Evolutionary conservation across 1,140 invertebrate species (phyloP), one percentile per base, ranked within the genome.

Genomic region (Aphidius ervi): DNA sequence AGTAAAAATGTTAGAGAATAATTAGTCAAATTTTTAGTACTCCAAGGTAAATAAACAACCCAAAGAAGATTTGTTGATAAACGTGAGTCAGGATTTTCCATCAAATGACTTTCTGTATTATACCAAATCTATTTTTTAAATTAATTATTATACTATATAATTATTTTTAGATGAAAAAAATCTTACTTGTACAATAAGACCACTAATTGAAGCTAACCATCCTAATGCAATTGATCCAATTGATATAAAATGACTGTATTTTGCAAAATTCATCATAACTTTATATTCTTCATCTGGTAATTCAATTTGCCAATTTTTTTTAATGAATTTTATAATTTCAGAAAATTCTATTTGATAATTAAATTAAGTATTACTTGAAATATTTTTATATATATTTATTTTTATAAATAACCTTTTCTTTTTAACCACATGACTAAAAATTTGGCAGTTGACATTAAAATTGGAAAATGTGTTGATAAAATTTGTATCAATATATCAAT

Each of bases 1-100:
- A 46, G 46, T 20, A 64, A 9, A 53, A 58, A 61, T 2, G 63
- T 58, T 10, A 60, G 40, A 1, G 54, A 16, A 42, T 54, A 64
- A 45, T 53, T 52, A 3, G 31, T 20, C 20, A 39, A 20, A 16
- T 55, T 60, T 53, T 55, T 55, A 5, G 64, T 63, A 50, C 63
- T 52, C 45, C 47, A 65, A 23, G 64, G 64, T 55, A 63, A 63
- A 53, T 62, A 63, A 23, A 60, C 55, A 6, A 60, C 45, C 56
- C 60, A 64, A 40, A 64, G 46, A 58, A 61, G 53, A 42, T 60
- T 53, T 6, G 49, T 55, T 39, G 46, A 46, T 9, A 61, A 40
- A 56, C 48, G 57, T 16, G 47, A 39, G 23, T 52, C 48, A 20
- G 47, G 48, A 50, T 52, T 16, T 48, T 20, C n/a, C 10, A 58